phyloP scores from a whole-genome alignment of 1,140 invertebrate species.

The Dendroctonus valens region DNA sequence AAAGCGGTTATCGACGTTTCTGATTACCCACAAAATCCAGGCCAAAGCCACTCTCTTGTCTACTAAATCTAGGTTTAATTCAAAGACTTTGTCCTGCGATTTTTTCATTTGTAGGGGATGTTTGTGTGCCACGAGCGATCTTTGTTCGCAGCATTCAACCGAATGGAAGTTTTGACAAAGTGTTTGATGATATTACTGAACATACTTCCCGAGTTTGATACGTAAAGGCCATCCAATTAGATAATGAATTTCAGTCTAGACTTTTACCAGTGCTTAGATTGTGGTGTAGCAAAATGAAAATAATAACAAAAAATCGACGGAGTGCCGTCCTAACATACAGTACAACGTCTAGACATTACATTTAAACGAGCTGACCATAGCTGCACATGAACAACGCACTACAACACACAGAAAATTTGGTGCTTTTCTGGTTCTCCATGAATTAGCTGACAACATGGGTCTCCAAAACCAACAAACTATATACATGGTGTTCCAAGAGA shows the following conservation, averaged over 20 bases:
- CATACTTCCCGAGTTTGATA: not conserved
- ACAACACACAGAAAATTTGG: conserved; percentile 39
- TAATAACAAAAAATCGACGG: conserved; percentile 14
- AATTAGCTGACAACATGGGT: no score
- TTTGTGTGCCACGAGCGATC: conserved; percentile 5
- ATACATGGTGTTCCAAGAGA: no score
- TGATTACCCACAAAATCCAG: conserved; percentile 34
- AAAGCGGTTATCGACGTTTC: conserved; percentile 31
- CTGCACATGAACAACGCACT: conserved; percentile 50
- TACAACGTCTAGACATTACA: conserved; percentile 52
- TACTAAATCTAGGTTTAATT: conserved; percentile 29
- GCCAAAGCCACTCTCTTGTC: conserved; percentile 29
- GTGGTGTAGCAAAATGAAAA: conserved; percentile 18
- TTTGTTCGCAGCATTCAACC: conserved; percentile 1
- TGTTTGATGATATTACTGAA: not conserved
- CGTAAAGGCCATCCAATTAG: not conserved
- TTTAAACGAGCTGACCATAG: conserved; percentile 50
- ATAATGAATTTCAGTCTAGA: conserved; percentile 1
- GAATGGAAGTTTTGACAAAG: not conserved
- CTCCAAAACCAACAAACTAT: no score
- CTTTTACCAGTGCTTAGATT: conserved; percentile 2
- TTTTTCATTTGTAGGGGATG: conserved; percentile 7
- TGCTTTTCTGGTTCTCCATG: not conserved
- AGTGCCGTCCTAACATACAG: conserved; percentile 30
- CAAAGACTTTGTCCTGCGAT: conserved; percentile 13